Evolutionary conservation across 2,113 vertebrate species (phyloP).

Genomic region (human (Homo sapiens)): DNA sequence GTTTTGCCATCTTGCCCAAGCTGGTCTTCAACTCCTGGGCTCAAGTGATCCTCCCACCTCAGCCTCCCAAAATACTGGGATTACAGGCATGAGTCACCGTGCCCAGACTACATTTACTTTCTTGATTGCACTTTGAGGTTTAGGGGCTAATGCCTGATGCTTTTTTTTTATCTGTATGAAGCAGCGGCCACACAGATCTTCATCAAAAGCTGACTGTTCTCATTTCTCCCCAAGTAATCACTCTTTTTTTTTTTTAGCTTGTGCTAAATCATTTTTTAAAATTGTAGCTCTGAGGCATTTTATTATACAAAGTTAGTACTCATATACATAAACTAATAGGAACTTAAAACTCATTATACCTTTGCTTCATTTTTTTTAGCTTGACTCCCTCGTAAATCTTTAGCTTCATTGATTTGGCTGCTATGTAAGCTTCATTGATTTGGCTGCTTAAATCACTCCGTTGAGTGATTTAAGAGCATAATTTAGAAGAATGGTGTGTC

Average conservation of each 20-base stretch:
- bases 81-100: too few relatives aligned
- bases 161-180: not conserved
- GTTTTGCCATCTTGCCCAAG: too few relatives aligned
- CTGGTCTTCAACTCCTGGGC: too few relatives aligned
- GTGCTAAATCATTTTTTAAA: constrained; percentile 40
- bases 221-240: not conserved
- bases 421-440: constrained; percentile 94
- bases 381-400: constrained; percentile 95
- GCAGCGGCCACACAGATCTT: not conserved
- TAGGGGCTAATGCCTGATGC: not conserved
- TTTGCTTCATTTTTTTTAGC: constrained; percentile 88
- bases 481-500: too few relatives aligned
- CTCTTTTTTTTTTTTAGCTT: not conserved
- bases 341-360: constrained; percentile 50
- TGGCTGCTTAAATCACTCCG: constrained; percentile 90
- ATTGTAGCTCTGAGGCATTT: constrained; percentile 58
- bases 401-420: constrained; percentile 98
- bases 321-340: constrained; percentile 41
- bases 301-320: constrained; percentile 78
- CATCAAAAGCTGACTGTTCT: not conserved
- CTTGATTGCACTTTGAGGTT: not conserved
- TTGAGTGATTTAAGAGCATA: too few relatives aligned
- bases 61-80: too few relatives aligned
- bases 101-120: too few relatives aligned
- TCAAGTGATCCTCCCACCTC: too few relatives aligned